Evolutionary conservation across 2,113 vertebrate genomes (phyloP), one percentile per base, ranked within the genome.

Genomic region (Takifugu bimaculatus): DNA sequence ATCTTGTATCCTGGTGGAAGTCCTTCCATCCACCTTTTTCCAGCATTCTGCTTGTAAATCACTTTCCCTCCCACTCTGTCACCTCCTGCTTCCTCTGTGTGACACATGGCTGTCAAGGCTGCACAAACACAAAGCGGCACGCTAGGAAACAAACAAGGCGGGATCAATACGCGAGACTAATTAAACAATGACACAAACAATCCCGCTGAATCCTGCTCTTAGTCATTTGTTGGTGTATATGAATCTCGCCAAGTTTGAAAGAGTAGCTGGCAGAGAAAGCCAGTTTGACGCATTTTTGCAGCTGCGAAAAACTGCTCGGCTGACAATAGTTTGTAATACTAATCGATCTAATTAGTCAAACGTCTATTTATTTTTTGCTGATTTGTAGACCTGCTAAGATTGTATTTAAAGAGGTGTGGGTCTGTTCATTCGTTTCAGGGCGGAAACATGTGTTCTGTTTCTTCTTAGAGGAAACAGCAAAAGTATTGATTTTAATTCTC

Each of bases 101-200:
- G 78, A 79, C 83, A 86, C 77, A 86, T 82, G 79, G 79, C 68
- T 81, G 74, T 85, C 74, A 78, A 82, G 68, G 82, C 74, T 44
- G 43, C 50, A 60, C 72, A 68, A 82, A 69, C 65, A 51, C 69
- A 60, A 80, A 77, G 66, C 61, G 54, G 71, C 63, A 54, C 77
- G 72, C 65, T 68, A 78, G 79, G 80, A 85, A 86, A 86, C 84
- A 82, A 85, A 87, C 75, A 75, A 75, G 75, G 69, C 13, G 13
- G 57, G 72, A 86, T 85, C 83, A 85, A 84, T 85, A 85, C 70
- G 28, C 74, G 56, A 77, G 70, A 77, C 79, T 81, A 80, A 85
- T 81, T 84, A 66, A 80, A 82, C 77, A 81, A 71, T 78, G 83
- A 80, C 83, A 71, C 64, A 80, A 74, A 78, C 73, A 70, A 63